phyloP scores from a whole-genome alignment of 2,888 invertebrate species.

The Pandemis cinnamomeana region DNA sequence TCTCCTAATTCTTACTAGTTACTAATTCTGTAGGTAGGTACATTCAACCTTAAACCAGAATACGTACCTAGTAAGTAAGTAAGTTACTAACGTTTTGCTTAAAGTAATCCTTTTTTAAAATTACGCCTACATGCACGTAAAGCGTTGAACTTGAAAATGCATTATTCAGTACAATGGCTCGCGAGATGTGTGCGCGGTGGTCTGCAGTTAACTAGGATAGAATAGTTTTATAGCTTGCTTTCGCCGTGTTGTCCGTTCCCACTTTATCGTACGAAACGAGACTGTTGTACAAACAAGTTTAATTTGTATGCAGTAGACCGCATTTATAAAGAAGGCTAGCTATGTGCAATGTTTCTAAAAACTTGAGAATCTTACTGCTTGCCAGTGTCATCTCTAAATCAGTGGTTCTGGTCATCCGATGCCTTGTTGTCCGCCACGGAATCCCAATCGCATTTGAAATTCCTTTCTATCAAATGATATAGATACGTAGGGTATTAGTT shows the following conservation, averaged over 20 bases:
- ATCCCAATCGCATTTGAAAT: too few relatives aligned
- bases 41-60: neutral
- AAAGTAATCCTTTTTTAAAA: neutral
- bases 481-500: too few relatives aligned
- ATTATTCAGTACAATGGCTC: conserved; percentile 55
- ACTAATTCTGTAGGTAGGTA: too few relatives aligned
- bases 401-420: too few relatives aligned
- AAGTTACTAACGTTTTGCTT: neutral
- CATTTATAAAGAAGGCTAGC: too few relatives aligned
- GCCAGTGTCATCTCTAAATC: too few relatives aligned
- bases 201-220: conserved; percentile 31
- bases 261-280: conserved; percentile 20
- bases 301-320: too few relatives aligned
- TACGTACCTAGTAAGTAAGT: neutral
- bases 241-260: conserved; percentile 43
- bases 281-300: neutral
- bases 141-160: conserved; percentile 58
- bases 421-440: too few relatives aligned
- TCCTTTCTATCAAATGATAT: too few relatives aligned
- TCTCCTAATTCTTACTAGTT: too few relatives aligned
- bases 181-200: conserved; percentile 60
- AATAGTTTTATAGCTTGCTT: conserved; percentile 41
- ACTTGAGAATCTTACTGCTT: too few relatives aligned
- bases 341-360: too few relatives aligned
- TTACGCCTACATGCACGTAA: conserved; percentile 28